A percentile compares a stretch with the other conserved stretches of the same genome.
Evolutionary conservation across 2,797 vertebrate genomes (phyloP).

Genomic region (Melanotaenia maccullochi): DNA sequence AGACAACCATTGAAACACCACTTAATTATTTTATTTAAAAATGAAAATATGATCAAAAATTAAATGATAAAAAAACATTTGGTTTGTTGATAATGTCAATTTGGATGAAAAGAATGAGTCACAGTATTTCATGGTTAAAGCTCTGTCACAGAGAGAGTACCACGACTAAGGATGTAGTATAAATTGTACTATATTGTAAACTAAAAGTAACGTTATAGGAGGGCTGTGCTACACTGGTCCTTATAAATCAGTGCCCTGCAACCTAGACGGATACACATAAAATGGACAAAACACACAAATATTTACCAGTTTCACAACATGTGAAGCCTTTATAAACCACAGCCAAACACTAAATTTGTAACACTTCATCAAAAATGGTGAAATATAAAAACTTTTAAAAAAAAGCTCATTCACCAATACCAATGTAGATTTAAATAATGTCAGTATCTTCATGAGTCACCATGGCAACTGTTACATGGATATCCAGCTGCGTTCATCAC

Average conservation of each 20-base stretch:
- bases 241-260: neutral
- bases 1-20: neutral
- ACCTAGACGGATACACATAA: neutral
- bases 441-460: slow-evolving; percentile 7
- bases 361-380: neutral
- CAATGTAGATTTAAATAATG: neutral
- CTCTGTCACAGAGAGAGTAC: neutral
- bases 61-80: neutral
- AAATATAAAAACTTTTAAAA: neutral
- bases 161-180: neutral
- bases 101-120: neutral
- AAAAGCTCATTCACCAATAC: neutral
- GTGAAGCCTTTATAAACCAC: neutral
- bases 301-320: neutral
- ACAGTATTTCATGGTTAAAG: neutral
- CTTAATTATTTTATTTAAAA: neutral
- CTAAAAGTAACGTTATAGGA: neutral
- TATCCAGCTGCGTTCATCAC: neutral
- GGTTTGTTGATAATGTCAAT: neutral
- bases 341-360: neutral
- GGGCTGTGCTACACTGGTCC: neutral
- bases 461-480: neutral
- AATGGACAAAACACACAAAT: neutral
- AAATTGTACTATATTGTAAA: neutral
- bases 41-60: neutral